Percentiles rank a stretch among this genome's conserved stretches.
Conservation (phyloP, 1,140 invertebrate genomes). For the Polypedilum pembai region DNA sequence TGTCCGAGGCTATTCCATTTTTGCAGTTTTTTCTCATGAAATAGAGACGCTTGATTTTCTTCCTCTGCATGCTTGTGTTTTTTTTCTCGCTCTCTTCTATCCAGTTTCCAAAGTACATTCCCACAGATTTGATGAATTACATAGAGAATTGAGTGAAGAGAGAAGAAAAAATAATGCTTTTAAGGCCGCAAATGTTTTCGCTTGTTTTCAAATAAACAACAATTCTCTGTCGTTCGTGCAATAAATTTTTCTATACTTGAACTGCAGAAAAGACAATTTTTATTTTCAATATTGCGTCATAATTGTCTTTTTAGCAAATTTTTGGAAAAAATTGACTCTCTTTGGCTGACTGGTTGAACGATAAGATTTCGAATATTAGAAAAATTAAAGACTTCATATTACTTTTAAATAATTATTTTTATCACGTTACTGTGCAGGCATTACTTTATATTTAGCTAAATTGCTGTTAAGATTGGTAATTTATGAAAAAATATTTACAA, state of each 20-base stretch:
- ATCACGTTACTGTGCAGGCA: too few species aligned
- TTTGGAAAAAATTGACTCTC: too few species aligned
- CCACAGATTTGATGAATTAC: slow-evolving; percentile 17
- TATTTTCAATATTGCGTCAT: too few species aligned
- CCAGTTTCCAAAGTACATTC: background rate
- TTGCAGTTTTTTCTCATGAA: slow-evolving; percentile 6
- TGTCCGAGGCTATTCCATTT: background rate
- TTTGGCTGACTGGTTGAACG: too few species aligned
- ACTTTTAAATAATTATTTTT: too few species aligned
- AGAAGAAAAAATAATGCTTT: slow-evolving; percentile 8
- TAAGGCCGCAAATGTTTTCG: background rate
- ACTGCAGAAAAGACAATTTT: too few species aligned
- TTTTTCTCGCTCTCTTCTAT: background rate
- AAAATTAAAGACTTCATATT: too few species aligned
- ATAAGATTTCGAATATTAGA: too few species aligned
- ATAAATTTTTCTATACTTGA: background rate
- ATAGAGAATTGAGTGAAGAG: background rate
- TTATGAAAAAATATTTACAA: too few species aligned
- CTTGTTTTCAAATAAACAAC: background rate
- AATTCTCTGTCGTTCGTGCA: background rate
- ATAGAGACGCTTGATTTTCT: background rate
- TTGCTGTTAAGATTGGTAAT: too few species aligned
- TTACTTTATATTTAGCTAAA: too few species aligned
- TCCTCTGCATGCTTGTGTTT: background rate
- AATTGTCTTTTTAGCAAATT: too few species aligned